Evolutionary conservation across 1,140 invertebrate species (phyloP).

Genomic region (Maconellicoccus hirsutus): DNA sequence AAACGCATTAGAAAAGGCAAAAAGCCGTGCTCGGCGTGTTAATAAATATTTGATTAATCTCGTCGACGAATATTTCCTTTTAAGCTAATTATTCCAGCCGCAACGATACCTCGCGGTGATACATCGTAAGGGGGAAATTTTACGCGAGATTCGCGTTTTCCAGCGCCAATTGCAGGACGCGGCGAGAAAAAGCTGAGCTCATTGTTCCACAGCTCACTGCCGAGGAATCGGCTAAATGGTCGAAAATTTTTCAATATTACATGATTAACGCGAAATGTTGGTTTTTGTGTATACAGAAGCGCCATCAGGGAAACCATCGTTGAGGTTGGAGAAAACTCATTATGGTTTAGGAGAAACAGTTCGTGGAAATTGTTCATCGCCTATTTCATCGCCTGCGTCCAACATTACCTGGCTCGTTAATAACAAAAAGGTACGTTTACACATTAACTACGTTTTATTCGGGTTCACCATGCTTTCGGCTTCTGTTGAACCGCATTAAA

Average conservation of each 20-base stretch:
- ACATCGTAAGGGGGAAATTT: too few species aligned
- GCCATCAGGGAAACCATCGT: conserved; percentile 48
- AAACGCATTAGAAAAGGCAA: conserved; percentile 3
- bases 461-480: neutral
- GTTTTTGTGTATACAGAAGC: conserved; percentile 42
- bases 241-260: neutral
- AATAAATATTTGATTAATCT: neutral
- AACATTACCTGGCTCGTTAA: conserved; percentile 73
- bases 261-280: neutral
- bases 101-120: too few species aligned
- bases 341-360: conserved; percentile 62
- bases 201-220: neutral
- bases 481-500: neutral
- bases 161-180: too few species aligned
- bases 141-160: too few species aligned
- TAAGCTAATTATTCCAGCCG: neutral
- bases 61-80: neutral
- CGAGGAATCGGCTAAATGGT: neutral
- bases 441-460: conserved; percentile 5
- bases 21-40: neutral
- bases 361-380: conserved; percentile 58
- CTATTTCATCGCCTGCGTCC: conserved; percentile 57
- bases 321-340: conserved; percentile 53
- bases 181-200: neutral
- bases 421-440: conserved; percentile 49